Conservation (phyloP, 2,888 invertebrate species). For the Epinotia demarniana region DNA sequence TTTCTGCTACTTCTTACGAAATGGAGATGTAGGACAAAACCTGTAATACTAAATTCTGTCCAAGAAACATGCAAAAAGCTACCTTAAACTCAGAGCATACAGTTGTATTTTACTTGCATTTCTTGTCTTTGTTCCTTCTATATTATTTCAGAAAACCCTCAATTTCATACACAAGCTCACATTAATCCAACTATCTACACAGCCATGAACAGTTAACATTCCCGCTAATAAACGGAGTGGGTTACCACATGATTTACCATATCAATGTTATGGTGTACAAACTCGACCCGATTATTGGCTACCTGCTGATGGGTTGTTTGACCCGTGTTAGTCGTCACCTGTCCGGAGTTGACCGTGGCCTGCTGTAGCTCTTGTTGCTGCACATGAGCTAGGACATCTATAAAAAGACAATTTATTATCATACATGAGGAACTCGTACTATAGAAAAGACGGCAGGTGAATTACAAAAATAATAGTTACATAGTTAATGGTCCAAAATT, state of each 20-base stretch:
- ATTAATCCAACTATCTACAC: slow-evolving; percentile 57
- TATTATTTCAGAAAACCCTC: background rate
- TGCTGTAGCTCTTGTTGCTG: slow-evolving; percentile 79
- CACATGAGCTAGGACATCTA: slow-evolving; percentile 77
- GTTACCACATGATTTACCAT: slow-evolving; percentile 82
- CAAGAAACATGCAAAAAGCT: background rate
- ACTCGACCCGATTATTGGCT: slow-evolving; percentile 83
- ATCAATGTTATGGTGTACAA: slow-evolving; percentile 84
- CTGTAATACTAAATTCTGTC: background rate
- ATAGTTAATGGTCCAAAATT: no score
- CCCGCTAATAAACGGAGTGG: slow-evolving; percentile 71
- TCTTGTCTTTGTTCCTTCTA: background rate
- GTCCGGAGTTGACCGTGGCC: slow-evolving; percentile 57
- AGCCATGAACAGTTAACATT: slow-evolving; percentile 70
- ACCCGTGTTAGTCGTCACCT: slow-evolving; percentile 70
- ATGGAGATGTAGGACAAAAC: background rate
- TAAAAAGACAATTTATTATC: slow-evolving; percentile 47
- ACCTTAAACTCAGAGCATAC: background rate
- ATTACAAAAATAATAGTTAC: no score
- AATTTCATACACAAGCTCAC: slow-evolving; percentile 35
- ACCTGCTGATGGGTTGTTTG: slow-evolving; percentile 80
- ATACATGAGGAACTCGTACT: no score
- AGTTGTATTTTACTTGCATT: background rate
- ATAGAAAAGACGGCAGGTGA: no score
- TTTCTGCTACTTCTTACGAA: background rate